Evolutionary conservation across 2,888 invertebrate species (phyloP).

Genomic region (Morpho helenor): DNA sequence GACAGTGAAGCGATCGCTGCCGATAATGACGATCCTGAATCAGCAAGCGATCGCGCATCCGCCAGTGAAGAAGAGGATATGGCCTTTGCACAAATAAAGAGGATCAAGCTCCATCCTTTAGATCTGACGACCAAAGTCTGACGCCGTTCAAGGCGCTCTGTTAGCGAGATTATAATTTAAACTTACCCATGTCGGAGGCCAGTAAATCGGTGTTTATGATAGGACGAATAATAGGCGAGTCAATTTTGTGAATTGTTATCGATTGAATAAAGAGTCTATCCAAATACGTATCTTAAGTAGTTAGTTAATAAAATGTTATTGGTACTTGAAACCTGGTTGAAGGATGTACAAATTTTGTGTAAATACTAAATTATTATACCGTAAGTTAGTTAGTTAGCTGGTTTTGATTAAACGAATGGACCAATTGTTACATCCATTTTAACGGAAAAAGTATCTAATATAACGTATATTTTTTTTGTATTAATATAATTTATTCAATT

Average conservation of each 20-base stretch:
- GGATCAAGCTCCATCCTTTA: conserved; percentile 79
- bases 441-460: conserved; percentile 33
- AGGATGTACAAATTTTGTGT: conserved; percentile 70
- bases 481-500: conserved; percentile 67
- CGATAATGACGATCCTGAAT: conserved; percentile 66
- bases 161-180: conserved; percentile 36
- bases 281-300: conserved; percentile 75
- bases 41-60: conserved; percentile 63
- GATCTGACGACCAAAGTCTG: conserved; percentile 86
- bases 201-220: conserved; percentile 73
- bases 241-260: conserved; percentile 69
- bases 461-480: conserved; percentile 54
- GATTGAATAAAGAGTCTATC: conserved; percentile 75
- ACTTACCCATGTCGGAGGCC: conserved; percentile 50
- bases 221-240: conserved; percentile 41
- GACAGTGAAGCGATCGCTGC: conserved; percentile 72
- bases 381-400: conserved; percentile 53
- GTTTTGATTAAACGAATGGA: conserved; percentile 33
- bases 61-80: conserved; percentile 75
- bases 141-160: conserved; percentile 44
- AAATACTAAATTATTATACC: conserved; percentile 69
- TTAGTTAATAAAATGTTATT: conserved; percentile 54
- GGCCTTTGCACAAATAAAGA: conserved; percentile 78
- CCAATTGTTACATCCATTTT: conserved; percentile 45
- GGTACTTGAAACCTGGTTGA: conserved; percentile 53